These are phyloP conservation scores for Drepanosiphum platanoidis DNA, from an alignment of 2,888 invertebrate species.

Conservation along the genomic window DNA sequence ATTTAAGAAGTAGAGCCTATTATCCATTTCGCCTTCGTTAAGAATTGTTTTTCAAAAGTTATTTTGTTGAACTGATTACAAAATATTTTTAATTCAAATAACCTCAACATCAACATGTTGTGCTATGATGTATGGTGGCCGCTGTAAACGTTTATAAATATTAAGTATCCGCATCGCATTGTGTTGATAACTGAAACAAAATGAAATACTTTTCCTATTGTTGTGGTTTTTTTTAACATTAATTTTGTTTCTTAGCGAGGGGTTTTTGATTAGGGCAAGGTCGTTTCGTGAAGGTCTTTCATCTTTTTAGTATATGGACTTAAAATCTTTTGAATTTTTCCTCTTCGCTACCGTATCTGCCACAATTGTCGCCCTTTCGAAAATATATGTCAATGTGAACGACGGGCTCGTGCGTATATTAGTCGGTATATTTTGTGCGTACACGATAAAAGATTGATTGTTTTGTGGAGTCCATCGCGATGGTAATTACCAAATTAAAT, in stretches of 20 bases:
- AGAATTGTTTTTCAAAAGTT: too few relatives aligned
- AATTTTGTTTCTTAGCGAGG: neutral
- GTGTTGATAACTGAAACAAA: neutral
- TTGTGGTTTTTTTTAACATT: slow-evolving; percentile 22
- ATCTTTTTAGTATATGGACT: neutral
- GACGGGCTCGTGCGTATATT: neutral
- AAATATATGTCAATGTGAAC: slow-evolving; percentile 54
- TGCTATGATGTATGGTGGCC: neutral
- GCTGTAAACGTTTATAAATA: neutral
- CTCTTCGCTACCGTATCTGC: neutral
- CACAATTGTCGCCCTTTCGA: neutral
- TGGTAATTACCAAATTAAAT: slow-evolving; percentile 48
- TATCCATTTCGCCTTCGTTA: too few relatives aligned
- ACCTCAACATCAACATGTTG: too few relatives aligned
- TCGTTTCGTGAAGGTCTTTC: neutral
- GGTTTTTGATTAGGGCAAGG: slow-evolving; percentile 36
- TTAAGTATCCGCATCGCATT: neutral
- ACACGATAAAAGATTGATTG: slow-evolving; percentile 51
- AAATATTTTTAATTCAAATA: too few relatives aligned
- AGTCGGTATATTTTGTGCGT: neutral
- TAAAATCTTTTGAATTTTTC: slow-evolving; percentile 10
- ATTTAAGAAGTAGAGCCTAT: too few relatives aligned
- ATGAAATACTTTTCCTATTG: neutral
- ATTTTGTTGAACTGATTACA: too few relatives aligned
- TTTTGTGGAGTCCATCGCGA: neutral